These are phyloP conservation scores for Zoroaster sp. DNA, from an alignment of 53 echinoderm and acorn worm species.

Conservation along the genomic window DNA sequence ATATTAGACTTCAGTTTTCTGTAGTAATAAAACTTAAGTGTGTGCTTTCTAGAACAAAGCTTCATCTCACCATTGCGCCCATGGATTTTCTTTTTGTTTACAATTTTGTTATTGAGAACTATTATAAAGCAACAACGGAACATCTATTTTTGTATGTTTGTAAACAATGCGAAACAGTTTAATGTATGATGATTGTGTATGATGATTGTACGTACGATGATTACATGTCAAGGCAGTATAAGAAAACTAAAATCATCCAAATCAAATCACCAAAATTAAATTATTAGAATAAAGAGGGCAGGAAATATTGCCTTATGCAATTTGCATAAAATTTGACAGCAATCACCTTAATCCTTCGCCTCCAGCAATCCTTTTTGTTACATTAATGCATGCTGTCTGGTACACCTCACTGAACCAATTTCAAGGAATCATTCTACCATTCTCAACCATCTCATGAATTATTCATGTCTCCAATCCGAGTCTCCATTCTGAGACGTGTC, in stretches of 20 bases:
- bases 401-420: not conserved
- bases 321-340: not conserved
- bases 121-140: too few relatives aligned
- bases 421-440: not conserved
- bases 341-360: not conserved
- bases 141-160: too few relatives aligned
- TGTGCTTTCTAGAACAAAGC: too few relatives aligned
- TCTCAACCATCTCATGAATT: constrained; percentile 16
- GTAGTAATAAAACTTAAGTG: too few relatives aligned
- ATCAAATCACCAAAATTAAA: constrained; percentile 21
- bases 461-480: not conserved
- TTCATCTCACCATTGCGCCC: too few relatives aligned
- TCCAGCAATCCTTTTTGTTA: not conserved
- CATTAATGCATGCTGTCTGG: not conserved
- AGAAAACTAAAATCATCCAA: not conserved
- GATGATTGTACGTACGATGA: too few relatives aligned
- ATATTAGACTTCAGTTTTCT: too few relatives aligned
- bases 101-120: too few relatives aligned
- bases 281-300: not conserved
- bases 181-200: too few relatives aligned
- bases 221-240: too few relatives aligned
- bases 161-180: too few relatives aligned
- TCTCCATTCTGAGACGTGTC: not conserved
- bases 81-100: too few relatives aligned
- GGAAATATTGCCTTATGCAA: not conserved